Percentiles rank a stretch among this genome's conserved stretches.
These are phyloP conservation scores for Sorex araneus DNA, from an alignment of 2,113 vertebrate genomes.

Conservation along the genomic window DNA sequence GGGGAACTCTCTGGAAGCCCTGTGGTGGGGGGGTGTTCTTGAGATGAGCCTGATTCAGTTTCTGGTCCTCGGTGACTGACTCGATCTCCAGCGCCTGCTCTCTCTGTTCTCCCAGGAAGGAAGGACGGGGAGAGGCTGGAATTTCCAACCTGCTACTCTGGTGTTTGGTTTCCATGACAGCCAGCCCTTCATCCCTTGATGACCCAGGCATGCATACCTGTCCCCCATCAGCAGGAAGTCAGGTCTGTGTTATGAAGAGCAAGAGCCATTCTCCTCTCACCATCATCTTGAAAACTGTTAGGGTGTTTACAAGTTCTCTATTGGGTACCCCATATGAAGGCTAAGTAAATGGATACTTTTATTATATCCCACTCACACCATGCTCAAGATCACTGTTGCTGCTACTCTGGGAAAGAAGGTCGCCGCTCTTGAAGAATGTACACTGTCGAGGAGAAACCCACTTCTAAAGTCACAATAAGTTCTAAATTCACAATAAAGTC, in stretches of 20 bases:
- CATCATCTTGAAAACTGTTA: background rate
- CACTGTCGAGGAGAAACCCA: background rate
- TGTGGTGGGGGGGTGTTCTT: background rate
- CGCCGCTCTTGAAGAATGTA: conserved; percentile 11
- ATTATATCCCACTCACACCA: background rate
- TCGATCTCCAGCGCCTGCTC: no score
- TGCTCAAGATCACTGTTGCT: background rate
- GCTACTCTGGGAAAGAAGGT: background rate
- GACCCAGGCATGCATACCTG: background rate
- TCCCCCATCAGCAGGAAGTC: background rate
- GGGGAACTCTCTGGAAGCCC: background rate
- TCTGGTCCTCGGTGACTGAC: background rate
- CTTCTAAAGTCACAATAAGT: conserved; percentile 18
- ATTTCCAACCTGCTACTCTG: background rate
- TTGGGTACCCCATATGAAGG: background rate
- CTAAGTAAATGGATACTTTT: background rate
- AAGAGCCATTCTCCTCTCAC: background rate
- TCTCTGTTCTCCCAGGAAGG: background rate
- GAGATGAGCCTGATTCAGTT: background rate
- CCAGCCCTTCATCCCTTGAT: background rate
- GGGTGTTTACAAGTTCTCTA: background rate
- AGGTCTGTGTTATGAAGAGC: background rate
- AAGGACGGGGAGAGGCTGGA: background rate
- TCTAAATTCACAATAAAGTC: background rate
- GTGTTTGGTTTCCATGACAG: background rate